Evolutionary conservation across 2,888 invertebrate species (phyloP), one percentile per base, ranked within the genome.

Genomic region (Axea sp.): DNA sequence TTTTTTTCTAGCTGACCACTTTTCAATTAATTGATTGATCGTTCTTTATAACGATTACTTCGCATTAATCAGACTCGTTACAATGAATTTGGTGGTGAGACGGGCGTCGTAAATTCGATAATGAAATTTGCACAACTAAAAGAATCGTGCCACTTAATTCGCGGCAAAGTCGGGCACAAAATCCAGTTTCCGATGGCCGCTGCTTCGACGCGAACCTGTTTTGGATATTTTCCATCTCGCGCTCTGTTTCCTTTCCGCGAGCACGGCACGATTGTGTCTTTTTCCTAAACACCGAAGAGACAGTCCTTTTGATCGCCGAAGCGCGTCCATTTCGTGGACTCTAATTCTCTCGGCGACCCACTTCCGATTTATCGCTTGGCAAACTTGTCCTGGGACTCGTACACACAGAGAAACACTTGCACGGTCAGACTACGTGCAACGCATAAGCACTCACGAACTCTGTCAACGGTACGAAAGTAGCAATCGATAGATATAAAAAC

Each of bases 241-340:
- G 80, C 80, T 81, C 82, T 82, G 80, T 81, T 82, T 82, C 47
- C 64, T 73, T 79, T 69, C 65, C 75, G 68, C 76, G 69, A 67
- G 68, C 73, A 24, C 62, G 71, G 57, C 69, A 73, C 72, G 67
- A 76, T 73, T 68, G 76, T 76, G 73, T 74, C 75, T 77, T 65
- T 65, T 74, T 68, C 64, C 75, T 75, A 75, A 78, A 67, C 68
- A 72, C 76, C 75, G 76, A 75, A 76, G 72, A 76, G 77, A 78
- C 75, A 79, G 77, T 77, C 65, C 60, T 78, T 75, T 77, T 57
- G 72, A 75, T 75, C 78, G 71, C 53, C 79, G 80, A 76, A 80
- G 81, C 82, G 80, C 77, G 76, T 81, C 82, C 75, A 76, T 39
- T 76, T 73, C 73, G 69, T 64, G 77, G 74, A 73, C 69, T 74